Base-by-base conservation (phyloP, 2,113 vertebrate genomes). In the Crypturellus undulatus region DNA sequence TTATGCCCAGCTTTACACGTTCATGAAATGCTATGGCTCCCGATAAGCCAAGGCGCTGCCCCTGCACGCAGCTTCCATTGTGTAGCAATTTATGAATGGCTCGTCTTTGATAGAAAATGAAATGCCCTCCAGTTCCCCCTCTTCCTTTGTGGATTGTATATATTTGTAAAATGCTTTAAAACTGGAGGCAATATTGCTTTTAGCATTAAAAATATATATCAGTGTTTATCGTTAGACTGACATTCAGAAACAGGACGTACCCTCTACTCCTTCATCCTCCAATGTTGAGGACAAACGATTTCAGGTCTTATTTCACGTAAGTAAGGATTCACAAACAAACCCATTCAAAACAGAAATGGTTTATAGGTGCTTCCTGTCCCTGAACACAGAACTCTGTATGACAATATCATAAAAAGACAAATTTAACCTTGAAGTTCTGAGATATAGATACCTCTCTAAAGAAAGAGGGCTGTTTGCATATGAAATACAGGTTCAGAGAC, bases 11-110 rank as follows among this genome's bases (percentile, higher is more conserved):
- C 70, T 89, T 84, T 28, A 73, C 58, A 42, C 78, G 79, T 77
- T 80, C 84, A 67, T 95, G 96, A 94, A 93, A 96, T 88, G 85
- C 72, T 43, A 40, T 45, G 89, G 89, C 82, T 96, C 87, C 79
- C 79, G 42, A 72, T 54, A 54, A 91, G 84, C 79, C 89, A 76
- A 90, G 79, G 82, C 40, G 0, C 70, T 87, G 85, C 40, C 86
- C 84, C 82, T 69, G 75, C 24, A 0, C 59, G 85, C 70, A 84
- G 36, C 45, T 92, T 64, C 95, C 89, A 97, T 93, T 97, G 92
- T 97, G 93, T 83, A 69, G 79, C 90, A 94, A 70, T 75, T 96
- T 93, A 92, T 87, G 73, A 94, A 81, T 71, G 91, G 79, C 45
- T 71, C 21, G 45, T 69, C 84, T 95, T 82, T 71, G 81, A 96